Conservation (phyloP, 2,888 invertebrate species). For the Pyrgus malvae region DNA sequence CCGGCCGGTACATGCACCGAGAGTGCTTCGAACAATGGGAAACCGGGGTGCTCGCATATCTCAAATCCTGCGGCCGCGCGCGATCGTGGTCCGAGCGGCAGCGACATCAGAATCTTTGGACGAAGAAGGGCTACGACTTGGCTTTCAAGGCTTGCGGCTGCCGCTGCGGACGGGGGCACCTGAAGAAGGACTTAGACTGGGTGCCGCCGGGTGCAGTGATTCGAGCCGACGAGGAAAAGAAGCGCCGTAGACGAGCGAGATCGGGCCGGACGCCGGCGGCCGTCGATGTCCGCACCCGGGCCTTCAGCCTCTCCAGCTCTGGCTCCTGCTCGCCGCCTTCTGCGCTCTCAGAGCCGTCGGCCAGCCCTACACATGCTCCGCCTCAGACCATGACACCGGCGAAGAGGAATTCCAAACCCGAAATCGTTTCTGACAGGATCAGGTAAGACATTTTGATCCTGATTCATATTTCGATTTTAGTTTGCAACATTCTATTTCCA, state of each 20-base stretch:
- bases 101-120: constrained; percentile 97
- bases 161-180: constrained; percentile 94
- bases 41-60: constrained; percentile 91
- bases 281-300: constrained; percentile 83
- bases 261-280: constrained; percentile 62
- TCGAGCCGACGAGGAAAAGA: constrained; percentile 71
- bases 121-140: constrained; percentile 98
- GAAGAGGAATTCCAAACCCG: constrained; percentile 89
- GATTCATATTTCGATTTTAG: background rate
- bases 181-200: constrained; percentile 98
- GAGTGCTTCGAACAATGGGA: constrained; percentile 98
- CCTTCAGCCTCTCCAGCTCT: constrained; percentile 89
- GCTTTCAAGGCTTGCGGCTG: constrained; percentile 98
- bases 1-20: constrained; percentile 96
- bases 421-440: constrained; percentile 89
- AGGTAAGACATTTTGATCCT: constrained; percentile 81
- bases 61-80: constrained; percentile 95
- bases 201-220: constrained; percentile 86
- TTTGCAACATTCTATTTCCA: background rate
- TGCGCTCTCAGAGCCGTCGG: constrained; percentile 88
- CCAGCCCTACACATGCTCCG: constrained; percentile 86
- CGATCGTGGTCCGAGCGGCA: constrained; percentile 97
- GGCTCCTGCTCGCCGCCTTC: constrained; percentile 92
- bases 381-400: constrained; percentile 73
- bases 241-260: constrained; percentile 66